Base-by-base conservation (phyloP, 2,888 invertebrate genomes). In the Argyra leucocephala region DNA sequence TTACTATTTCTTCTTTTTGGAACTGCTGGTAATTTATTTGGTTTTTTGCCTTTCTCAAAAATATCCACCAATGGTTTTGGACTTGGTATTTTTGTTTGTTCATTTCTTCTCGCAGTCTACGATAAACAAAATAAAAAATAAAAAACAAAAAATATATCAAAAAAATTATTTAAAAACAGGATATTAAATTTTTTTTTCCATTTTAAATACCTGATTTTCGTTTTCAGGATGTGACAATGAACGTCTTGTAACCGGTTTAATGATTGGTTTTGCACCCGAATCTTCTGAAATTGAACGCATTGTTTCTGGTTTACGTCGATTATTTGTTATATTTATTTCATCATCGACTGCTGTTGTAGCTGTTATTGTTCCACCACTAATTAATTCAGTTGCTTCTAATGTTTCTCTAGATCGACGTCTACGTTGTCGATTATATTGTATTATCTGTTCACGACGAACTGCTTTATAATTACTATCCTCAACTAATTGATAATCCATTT, bases 251-350 rank as follows among this genome's bases (percentile, higher is more conserved):
- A 77, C 74, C 0, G 78, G 76, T 67, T 79, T 79, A 7, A 72
- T 68, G 15, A 71, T 71, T 24, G 71, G 62, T 65, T 76, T 76
- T 0, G 75, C 75, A 3, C 78, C 76, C 3, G 77, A 75, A 61
- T 79, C 79, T 67, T 79, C 79, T 0, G 79, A 79, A 57, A 79
- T 74, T 2, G 79, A 79, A 6, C 79, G 74, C 78, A 79, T 76
- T 63, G 77, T 74, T 66, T 79, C 79, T 2, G 78, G 77, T 64
- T 78, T 79, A 5, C 76, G 74, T 15, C 74, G 24, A 31, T 6
- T 24, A 10, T 18, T 18, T 10, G 15, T 58, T 3, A 6, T 24
- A 61, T 61, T 15, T 63, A 63, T 31, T 61, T 61, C 61, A 10
- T 31, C 26, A 21, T 31, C 61, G 9, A 15, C 24, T 24, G 24